phyloP scores from a whole-genome alignment of 1,140 invertebrate species.

The Metaphire vulgaris region DNA sequence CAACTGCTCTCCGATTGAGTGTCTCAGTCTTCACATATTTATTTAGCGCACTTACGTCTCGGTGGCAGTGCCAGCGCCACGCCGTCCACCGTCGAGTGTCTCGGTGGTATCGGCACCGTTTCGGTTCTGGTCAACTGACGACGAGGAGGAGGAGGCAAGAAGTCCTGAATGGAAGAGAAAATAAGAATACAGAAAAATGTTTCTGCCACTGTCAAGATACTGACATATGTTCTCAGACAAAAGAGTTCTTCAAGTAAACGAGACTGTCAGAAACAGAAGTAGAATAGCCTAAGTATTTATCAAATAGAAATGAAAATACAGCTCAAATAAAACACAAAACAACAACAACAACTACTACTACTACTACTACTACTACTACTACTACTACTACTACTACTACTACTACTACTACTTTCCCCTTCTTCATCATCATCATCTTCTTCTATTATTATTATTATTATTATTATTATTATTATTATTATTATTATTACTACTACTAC shows the following conservation, averaged over 20 bases:
- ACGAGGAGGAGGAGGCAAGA: background rate
- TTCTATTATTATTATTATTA: too few species aligned
- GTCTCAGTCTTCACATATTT: background rate
- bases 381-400: too few species aligned
- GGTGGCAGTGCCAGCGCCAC: background rate
- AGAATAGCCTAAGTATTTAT: background rate
- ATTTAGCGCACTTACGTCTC: background rate
- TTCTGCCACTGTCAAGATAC: background rate
- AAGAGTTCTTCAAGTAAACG: too few species aligned
- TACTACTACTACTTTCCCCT: too few species aligned
- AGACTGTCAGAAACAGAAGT: background rate
- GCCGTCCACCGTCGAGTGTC: background rate
- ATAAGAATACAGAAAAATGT: background rate
- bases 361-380: too few species aligned
- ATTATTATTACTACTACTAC: too few species aligned
- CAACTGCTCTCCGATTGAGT: background rate
- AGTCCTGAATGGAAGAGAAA: background rate
- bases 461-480: too few species aligned
- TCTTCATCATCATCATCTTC: too few species aligned
- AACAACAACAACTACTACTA: too few species aligned
- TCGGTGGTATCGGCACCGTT: background rate
- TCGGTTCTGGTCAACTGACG: background rate
- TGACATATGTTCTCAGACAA: too few species aligned
- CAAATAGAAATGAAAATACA: background rate
- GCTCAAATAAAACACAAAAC: too few species aligned